Percentiles rank a stretch among this genome's conserved stretches.
Conservation (phyloP, 2,113 vertebrate genomes). For the Calonectris borealis region DNA sequence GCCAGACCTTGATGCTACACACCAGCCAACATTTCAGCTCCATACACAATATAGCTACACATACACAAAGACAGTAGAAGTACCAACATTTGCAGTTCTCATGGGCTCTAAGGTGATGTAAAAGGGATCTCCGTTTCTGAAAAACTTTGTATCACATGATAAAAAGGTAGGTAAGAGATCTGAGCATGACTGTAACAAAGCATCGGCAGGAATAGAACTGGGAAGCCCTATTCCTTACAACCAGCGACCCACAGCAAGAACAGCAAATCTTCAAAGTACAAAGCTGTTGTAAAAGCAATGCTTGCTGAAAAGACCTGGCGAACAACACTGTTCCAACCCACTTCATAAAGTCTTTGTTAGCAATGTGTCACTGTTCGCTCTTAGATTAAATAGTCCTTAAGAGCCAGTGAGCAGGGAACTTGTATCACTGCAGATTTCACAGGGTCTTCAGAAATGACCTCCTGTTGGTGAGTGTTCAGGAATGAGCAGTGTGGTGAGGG, state of each 20-base stretch:
- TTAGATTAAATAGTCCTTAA: background rate
- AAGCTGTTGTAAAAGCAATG: background rate
- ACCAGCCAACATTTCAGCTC: background rate
- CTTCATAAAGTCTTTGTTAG: background rate
- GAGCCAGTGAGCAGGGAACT: background rate
- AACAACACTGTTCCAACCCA: background rate
- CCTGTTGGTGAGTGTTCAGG: background rate
- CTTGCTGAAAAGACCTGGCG: background rate
- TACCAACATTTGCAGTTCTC: background rate
- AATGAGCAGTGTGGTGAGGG: background rate
- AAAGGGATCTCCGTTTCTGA: background rate
- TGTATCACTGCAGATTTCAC: background rate
- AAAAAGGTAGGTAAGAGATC: background rate
- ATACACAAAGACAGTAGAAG: background rate
- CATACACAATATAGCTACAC: background rate
- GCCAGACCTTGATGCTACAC: background rate
- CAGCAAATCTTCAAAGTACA: background rate
- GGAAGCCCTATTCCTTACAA: background rate
- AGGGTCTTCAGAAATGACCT: background rate
- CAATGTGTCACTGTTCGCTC: background rate
- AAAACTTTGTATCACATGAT: background rate
- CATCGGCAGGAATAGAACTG: background rate
- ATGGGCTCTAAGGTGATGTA: background rate
- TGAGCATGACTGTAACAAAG: background rate
- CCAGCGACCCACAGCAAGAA: background rate